Evolutionary conservation across 2,113 vertebrate species (phyloP).

Genomic region (Sander vitreus): DNA sequence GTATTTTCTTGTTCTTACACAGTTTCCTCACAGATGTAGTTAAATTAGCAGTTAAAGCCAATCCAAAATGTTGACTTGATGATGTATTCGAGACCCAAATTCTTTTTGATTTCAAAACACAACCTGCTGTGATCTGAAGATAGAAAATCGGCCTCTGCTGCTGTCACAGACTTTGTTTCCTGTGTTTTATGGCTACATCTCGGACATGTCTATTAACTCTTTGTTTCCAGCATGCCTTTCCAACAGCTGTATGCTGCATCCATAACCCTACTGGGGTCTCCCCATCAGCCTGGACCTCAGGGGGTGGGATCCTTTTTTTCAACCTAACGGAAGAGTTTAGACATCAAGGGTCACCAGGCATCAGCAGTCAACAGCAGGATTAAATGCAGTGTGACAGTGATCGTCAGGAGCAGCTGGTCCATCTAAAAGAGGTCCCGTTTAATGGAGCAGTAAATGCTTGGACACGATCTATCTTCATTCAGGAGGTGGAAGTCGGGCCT

Average conservation of each 20-base stretch:
- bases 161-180: neutral
- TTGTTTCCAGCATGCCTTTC: neutral
- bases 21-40: neutral
- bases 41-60: neutral
- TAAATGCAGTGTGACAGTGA: constrained; percentile 52
- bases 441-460: constrained; percentile 45
- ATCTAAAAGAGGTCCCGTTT: constrained; percentile 48
- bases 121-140: neutral
- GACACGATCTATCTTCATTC: constrained; percentile 40
- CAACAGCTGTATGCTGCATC: neutral
- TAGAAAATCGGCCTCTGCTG: neutral
- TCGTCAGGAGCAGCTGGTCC: constrained; percentile 60
- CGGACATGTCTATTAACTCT: neutral
- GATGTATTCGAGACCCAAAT: neutral
- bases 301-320: neutral
- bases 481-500: constrained; percentile 42
- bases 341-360: constrained; percentile 36
- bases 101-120: neutral
- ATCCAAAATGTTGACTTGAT: neutral
- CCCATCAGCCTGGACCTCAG: neutral
- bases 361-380: constrained; percentile 43
- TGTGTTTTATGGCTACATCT: neutral
- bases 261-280: neutral
- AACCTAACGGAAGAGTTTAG: constrained; percentile 32
- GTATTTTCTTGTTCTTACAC: too few species aligned